Base-by-base conservation (phyloP, 2,888 invertebrate species). In the Metellina segmentata region DNA sequence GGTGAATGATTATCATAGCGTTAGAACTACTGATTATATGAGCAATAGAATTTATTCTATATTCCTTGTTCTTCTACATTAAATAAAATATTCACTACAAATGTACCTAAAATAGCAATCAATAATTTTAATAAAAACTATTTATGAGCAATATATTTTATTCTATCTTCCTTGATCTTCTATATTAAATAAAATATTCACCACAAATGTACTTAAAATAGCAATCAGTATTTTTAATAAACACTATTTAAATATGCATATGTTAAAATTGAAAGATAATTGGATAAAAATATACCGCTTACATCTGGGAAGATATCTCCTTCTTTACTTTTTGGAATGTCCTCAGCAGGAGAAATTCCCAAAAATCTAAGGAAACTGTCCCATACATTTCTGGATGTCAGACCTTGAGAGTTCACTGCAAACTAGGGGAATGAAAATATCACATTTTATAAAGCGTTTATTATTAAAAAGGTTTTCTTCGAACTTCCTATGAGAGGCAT, bases 361-460 rank as follows among this genome's bases (percentile, higher is more conserved):
- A 88, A 6, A 2, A 5, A 2, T 20, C 13, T 52, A 6, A 81
- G 51, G 19, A 88, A 0, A 4, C 11, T 2, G 49, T 88, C 88
- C n/a, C 34, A 75, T 6, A 70, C 8, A 19, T 81, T 81, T 13
- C 69, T 34, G n/a, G 81, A 75, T 8, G 61, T 81, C n/a, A 88
- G 13, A 0, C 88, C 88, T 81, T 81, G 81, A 1, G 69, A 19
- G 69, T 81, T 74, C n/a, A 61, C 19, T 6, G 88, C 88, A 49
- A 61, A 74, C 88, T 88, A 9, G 11, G 72, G 48, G 52, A 86
- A 13, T 0, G 6, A 71, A 78, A 52, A 19, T 2, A 49, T 7
- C 13, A 51, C 49, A 34, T 34, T 34, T 4, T 34, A 34, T 34
- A 34, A 34, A 34, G 34, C 4, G 34, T 34, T 2, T 1, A 2